Percentiles rank a stretch among this genome's conserved stretches.
These are phyloP conservation scores for Phenganax marumi DNA, from an alignment of 92 coral and sea anemone species.

Conservation along the genomic window DNA sequence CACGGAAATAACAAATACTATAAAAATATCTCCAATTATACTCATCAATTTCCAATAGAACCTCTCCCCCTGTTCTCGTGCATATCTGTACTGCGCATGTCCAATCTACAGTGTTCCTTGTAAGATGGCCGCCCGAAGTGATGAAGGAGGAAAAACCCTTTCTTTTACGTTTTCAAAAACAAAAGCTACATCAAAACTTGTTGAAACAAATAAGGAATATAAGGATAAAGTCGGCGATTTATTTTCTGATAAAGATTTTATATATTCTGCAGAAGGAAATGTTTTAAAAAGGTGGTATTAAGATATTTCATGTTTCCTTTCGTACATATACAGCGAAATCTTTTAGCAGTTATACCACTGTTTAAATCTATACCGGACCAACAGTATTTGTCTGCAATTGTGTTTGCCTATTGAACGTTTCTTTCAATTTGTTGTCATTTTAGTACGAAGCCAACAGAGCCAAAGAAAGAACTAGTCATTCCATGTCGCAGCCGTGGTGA, in stretches of 20 bases:
- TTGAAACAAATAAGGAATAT: slow-evolving; percentile 27
- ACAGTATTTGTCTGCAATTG: background rate
- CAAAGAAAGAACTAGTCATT: slow-evolving; percentile 69
- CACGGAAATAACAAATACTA: too few species aligned
- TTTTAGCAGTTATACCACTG: too few species aligned
- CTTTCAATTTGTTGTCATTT: slow-evolving; percentile 1
- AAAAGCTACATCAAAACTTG: slow-evolving; percentile 45
- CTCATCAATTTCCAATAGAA: too few species aligned
- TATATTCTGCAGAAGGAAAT: slow-evolving; percentile 90
- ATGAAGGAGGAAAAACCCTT: slow-evolving; percentile 38
- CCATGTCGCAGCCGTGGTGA: slow-evolving; percentile 72
- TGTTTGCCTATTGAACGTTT: background rate
- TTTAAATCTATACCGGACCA: too few species aligned
- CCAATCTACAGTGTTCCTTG: background rate
- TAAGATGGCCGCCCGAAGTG: slow-evolving; percentile 47
- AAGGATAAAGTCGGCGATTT: slow-evolving; percentile 17
- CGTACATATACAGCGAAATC: too few species aligned
- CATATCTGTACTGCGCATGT: too few species aligned
- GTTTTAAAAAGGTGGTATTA: slow-evolving; percentile 62
- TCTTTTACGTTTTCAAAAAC: slow-evolving; percentile 57
- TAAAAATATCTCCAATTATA: too few species aligned
- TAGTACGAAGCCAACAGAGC: slow-evolving; percentile 77
- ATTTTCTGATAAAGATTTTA: slow-evolving; percentile 67
- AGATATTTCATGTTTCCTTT: background rate
- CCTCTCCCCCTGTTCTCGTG: too few species aligned